Percentiles rank a stretch among this genome's conserved stretches.
These are phyloP conservation scores for Tetropium fuscum DNA, from an alignment of 2,888 invertebrate species.

Conservation along the genomic window DNA sequence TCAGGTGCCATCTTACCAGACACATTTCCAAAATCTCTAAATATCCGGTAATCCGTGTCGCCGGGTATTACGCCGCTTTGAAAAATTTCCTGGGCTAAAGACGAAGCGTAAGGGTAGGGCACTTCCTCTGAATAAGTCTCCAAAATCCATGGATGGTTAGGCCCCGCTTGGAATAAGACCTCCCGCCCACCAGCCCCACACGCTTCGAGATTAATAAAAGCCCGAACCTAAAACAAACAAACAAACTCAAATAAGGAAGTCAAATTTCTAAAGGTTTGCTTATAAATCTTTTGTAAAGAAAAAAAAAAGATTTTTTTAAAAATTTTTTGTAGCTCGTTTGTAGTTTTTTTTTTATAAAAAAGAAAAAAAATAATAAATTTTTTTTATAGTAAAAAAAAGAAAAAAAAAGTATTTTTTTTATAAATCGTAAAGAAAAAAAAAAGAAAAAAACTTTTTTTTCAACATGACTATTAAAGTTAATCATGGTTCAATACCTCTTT, in stretches of 20 bases:
- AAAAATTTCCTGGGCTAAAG: constrained; percentile 90
- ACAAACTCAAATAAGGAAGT: background rate
- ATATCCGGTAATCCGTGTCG: constrained; percentile 94
- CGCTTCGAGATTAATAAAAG: constrained; percentile 89
- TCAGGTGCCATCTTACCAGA: constrained; percentile 72
- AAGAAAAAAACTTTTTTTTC: too few relatives aligned
- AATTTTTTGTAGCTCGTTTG: too few relatives aligned
- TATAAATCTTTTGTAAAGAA: too few relatives aligned
- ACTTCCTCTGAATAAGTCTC: constrained; percentile 81
- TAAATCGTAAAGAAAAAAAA: too few relatives aligned
- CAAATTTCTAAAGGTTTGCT: too few relatives aligned
- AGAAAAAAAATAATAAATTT: too few relatives aligned
- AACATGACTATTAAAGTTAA: too few relatives aligned
- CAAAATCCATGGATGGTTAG: constrained; percentile 77
- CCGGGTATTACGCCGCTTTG: constrained; percentile 90
- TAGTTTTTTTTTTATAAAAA: too few relatives aligned
- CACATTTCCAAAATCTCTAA: constrained; percentile 87
- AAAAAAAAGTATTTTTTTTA: too few relatives aligned
- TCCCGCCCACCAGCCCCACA: constrained; percentile 91
- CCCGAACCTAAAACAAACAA: constrained; percentile 64
- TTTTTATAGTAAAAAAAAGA: too few relatives aligned
- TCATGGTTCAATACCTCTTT: too few relatives aligned
- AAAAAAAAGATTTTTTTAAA: too few relatives aligned
- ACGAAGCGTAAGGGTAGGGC: constrained; percentile 88
- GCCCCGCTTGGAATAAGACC: constrained; percentile 88